Base-by-base conservation (phyloP, 2,113 vertebrate genomes). In the Nothocercus julius region DNA sequence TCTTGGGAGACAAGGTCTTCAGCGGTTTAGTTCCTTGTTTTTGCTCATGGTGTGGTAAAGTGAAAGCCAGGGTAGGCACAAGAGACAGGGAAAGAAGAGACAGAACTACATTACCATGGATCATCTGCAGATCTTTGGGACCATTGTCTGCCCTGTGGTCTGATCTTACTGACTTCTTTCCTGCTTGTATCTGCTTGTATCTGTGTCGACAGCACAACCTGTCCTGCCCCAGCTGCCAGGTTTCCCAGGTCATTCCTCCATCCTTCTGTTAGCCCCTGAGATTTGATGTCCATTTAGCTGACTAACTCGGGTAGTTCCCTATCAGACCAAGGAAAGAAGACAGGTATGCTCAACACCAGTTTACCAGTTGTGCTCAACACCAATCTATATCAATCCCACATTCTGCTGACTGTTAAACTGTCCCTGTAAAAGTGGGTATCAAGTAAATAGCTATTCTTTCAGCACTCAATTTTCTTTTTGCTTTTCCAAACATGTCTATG, bases 61-160 rank as follows among this genome's bases (percentile, higher is more conserved):
- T 13, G 24, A 74, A 9, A 80, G 16, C 8, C 28, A 69, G 13
- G 47, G 32, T 6, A 53, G 53, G n/a, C 13, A 34, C 18, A 67
- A n/a, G n/a, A 14, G 40, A 14, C 40, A 82, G 79, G 25, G n/a
- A 85, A 9, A 11, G 27, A 76, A 28, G 76, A 80, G 24, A 6
- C 13, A 64, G 25, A 18, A 84, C 73, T 47, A 1, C 4, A 47
- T 85, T 89, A 47, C 34, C 20, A 19, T 14, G 3, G 13, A 34
- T 85, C 61, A 42, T 53, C 25, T 67, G 9, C 15, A 49, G n/a
- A n/a, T 2, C 3, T 54, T 54, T 84, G 21, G 30, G 56, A 77
- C 20, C 47, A 69, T 77, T 76, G 5, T 3, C 7, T 38, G 5
- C 49, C 22, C 82, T 0, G 0, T 47, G 17, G 7, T 64, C 11